phyloP scores from a whole-genome alignment of 64 coral and sea anemone species.

The Cladopsammia gracilis region DNA sequence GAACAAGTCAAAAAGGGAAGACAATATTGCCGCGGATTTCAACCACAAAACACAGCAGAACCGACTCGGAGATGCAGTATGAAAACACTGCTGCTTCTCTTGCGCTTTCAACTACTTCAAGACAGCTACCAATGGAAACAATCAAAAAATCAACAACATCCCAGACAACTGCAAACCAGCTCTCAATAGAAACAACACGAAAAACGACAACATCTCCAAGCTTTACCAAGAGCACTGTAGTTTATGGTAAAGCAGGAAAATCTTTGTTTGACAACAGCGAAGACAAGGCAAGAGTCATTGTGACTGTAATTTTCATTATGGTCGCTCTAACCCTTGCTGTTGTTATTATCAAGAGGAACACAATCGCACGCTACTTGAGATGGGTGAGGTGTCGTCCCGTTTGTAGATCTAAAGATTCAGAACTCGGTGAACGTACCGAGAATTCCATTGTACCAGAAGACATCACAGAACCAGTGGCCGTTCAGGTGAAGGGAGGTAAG shows the following conservation, averaged over 20 bases:
- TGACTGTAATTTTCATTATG: neutral
- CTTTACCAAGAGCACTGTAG: neutral
- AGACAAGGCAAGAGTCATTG: neutral
- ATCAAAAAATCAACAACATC: too few relatives aligned
- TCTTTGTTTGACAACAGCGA: neutral
- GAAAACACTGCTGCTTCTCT: neutral
- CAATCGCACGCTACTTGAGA: neutral
- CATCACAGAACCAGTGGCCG: neutral
- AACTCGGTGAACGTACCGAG: neutral
- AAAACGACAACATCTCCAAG: too few relatives aligned
- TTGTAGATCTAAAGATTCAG: neutral
- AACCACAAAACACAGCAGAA: too few relatives aligned
- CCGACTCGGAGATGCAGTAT: neutral
- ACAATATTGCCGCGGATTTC: neutral
- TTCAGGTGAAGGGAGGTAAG: neutral
- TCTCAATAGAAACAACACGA: too few relatives aligned
- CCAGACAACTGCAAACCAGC: too few relatives aligned
- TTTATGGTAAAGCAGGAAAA: neutral
- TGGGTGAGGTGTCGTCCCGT: neutral
- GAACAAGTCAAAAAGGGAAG: neutral
- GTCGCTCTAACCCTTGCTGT: neutral
- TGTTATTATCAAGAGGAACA: neutral
- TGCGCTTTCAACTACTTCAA: neutral
- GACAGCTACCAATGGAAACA: neutral
- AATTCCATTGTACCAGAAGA: neutral